Conservation (phyloP, 2,888 invertebrate species). For the Drosophila meridionalis region DNA sequence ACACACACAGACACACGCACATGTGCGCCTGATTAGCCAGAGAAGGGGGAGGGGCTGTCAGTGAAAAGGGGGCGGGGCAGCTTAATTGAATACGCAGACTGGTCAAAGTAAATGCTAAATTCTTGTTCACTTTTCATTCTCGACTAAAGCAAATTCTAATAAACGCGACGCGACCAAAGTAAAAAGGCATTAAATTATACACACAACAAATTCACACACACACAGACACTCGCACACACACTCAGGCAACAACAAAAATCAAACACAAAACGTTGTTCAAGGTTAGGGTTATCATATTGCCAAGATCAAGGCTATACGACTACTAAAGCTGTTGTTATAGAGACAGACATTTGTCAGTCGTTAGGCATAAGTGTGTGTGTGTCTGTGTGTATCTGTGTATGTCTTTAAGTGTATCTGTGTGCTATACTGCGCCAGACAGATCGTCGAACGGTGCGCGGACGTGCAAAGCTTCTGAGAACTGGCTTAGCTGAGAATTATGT, state of each 20-base stretch:
- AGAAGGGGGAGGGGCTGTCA: not conserved
- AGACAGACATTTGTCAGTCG: slow-evolving; percentile 66
- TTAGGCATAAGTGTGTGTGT: slow-evolving; percentile 16
- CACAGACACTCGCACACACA: slow-evolving; percentile 21
- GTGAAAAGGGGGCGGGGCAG: slow-evolving; percentile 4
- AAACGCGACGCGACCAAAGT: slow-evolving; percentile 55
- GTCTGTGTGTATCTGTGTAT: not conserved
- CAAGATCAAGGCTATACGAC: slow-evolving; percentile 80
- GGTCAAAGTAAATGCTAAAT: slow-evolving; percentile 49
- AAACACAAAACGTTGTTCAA: slow-evolving; percentile 77
- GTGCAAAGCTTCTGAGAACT: slow-evolving; percentile 55
- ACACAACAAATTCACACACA: slow-evolving; percentile 40
- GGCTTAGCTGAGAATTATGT: slow-evolving; percentile 43
- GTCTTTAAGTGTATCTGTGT: slow-evolving; percentile 14
- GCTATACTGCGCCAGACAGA: slow-evolving; percentile 64
- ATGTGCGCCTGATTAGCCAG: slow-evolving; percentile 30
- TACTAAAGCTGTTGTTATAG: slow-evolving; percentile 55
- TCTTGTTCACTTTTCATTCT: slow-evolving; percentile 24
- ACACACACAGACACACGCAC: no score
- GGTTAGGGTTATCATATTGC: slow-evolving; percentile 84
- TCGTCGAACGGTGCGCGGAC: slow-evolving; percentile 66
- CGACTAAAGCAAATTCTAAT: slow-evolving; percentile 55
- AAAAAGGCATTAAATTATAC: slow-evolving; percentile 68
- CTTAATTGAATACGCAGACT: slow-evolving; percentile 72
- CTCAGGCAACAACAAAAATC: slow-evolving; percentile 47